Evolutionary conservation across 2,797 vertebrate species (phyloP), one percentile per base, ranked within the genome.

Genomic region (Holocentrus rufus): DNA sequence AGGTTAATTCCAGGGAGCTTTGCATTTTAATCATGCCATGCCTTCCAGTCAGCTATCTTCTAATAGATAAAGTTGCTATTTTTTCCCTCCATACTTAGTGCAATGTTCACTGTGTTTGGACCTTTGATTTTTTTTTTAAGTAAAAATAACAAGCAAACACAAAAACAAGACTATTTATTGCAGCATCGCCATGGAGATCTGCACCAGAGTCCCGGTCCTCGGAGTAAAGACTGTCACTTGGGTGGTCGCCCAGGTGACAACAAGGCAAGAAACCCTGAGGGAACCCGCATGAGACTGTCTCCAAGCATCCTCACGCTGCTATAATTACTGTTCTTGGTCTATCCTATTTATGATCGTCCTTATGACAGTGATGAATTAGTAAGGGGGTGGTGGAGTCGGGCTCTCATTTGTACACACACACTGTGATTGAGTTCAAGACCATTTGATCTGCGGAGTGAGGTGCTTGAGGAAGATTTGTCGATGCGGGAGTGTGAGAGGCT

Each of bases 201-300:
- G 59, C 74, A 77, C 72, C 62, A 49, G 60, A 64, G 81, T 84
- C 87, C 78, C 84, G 1, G 49, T 68, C 70, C 69, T 78, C 78
- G 52, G 69, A n/a, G 65, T 27, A 54, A 80, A 57, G 85, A 74
- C 85, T 80, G 69, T 81, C 83, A 71, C 80, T 2, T 74, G 77
- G 76, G 49, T 31, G 14, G 87, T 89, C 17, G 87, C 77, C 88
- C 83, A 75, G 92, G 90, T 82, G 80, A 91, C 83, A 17, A 55
- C 36, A 20, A 72, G 55, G 77, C 68, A 63, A 72, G 36, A 76
- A 69, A 22, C 57, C 76, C 73, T 73, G 52, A 3, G 76, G 81
- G 80, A 85, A 49, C 72, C 67, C 68, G 39, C 49, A 23, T n/a
- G 31, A 72, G 46, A 36, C 71, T 25, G 15, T 72, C 75, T 65